A percentile compares a stretch with the other conserved stretches of the same genome.
Conservation (phyloP, 2,888 invertebrate genomes). For the Onchidella celtica region DNA sequence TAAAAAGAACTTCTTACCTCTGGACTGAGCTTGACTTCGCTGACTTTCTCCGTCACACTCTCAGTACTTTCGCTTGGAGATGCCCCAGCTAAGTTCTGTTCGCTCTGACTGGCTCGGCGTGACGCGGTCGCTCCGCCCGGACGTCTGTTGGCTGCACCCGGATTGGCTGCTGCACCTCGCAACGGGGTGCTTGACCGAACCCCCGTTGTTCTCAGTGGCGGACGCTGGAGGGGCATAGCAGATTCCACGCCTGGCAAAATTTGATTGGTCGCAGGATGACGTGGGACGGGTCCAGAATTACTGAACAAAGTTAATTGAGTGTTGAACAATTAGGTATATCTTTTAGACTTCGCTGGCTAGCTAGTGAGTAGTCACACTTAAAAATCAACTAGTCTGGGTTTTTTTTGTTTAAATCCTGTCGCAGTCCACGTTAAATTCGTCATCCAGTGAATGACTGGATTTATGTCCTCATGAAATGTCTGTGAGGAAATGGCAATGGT, state of each 20-base stretch:
- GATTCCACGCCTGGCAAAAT: background rate
- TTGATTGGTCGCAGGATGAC: background rate
- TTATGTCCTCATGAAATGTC: no score
- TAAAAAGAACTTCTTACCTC: background rate
- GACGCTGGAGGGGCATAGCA: conserved; percentile 33
- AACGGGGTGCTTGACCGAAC: conserved; percentile 35
- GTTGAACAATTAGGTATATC: no score
- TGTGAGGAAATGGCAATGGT: no score
- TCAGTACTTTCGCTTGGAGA: background rate
- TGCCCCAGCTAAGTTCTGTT: background rate
- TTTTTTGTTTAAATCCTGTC: no score
- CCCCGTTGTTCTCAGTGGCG: conserved; percentile 7
- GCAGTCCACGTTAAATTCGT: no score
- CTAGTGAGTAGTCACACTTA: no score
- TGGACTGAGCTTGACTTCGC: background rate
- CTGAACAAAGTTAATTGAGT: background rate
- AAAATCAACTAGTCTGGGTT: no score
- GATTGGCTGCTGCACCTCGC: conserved; percentile 7
- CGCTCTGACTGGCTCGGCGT: conserved; percentile 2
- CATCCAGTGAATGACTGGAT: no score
- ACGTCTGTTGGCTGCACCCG: background rate
- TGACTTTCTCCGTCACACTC: background rate
- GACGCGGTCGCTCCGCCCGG: background rate
- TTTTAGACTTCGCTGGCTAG: no score
- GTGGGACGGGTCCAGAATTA: background rate